Conservation (phyloP, 2,888 invertebrate genomes). For the Platycheirus rosarum region DNA sequence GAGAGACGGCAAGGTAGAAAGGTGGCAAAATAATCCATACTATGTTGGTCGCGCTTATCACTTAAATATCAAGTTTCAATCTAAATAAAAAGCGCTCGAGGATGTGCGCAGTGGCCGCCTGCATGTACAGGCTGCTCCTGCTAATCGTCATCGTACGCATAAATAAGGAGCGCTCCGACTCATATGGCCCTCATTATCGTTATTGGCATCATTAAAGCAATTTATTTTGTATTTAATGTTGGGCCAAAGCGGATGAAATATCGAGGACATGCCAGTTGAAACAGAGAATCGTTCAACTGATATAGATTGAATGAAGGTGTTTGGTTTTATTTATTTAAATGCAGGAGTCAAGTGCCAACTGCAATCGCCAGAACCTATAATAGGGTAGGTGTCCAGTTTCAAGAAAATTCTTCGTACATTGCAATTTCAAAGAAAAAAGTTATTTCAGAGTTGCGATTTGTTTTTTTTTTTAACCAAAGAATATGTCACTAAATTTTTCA, state of each 20-base stretch:
- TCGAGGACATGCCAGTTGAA: constrained; percentile 67
- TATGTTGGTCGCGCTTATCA: constrained; percentile 77
- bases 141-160: constrained; percentile 54
- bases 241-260: constrained; percentile 66
- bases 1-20: constrained; percentile 52
- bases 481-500: too few relatives aligned
- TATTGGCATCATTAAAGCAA: constrained; percentile 81
- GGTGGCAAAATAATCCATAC: constrained; percentile 72
- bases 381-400: too few relatives aligned
- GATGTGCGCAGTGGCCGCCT: constrained; percentile 64
- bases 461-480: too few relatives aligned
- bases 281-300: constrained; percentile 33
- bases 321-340: constrained; percentile 15
- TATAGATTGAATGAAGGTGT: constrained; percentile 10
- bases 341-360: constrained; percentile 8
- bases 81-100: constrained; percentile 77
- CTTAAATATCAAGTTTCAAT: constrained; percentile 82
- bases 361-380: neutral
- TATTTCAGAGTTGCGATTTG: too few relatives aligned
- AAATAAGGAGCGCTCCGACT: constrained; percentile 69
- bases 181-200: constrained; percentile 81
- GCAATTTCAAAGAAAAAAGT: too few relatives aligned
- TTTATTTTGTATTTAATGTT: constrained; percentile 76
- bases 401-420: too few relatives aligned
- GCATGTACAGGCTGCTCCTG: constrained; percentile 27